Evolutionary conservation across 2,888 invertebrate genomes (phyloP).

Genomic region (Cyaniris semiargus): DNA sequence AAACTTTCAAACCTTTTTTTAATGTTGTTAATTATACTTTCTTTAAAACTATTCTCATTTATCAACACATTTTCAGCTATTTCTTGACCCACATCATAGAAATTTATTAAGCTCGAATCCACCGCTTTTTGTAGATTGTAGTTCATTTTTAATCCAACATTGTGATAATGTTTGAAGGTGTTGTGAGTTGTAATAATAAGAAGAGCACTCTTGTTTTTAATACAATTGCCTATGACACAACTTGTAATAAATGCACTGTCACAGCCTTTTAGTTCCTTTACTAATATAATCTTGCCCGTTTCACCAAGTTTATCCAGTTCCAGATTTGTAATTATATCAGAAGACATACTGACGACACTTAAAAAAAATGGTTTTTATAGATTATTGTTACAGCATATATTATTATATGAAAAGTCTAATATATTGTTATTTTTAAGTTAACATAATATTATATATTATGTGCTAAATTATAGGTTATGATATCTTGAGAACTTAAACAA

Average conservation of each 20-base stretch:
- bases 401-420: not conserved
- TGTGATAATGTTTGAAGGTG: slow-evolving; percentile 86
- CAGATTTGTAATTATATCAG: slow-evolving; percentile 82
- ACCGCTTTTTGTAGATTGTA: slow-evolving; percentile 82
- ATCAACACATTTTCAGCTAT: slow-evolving; percentile 50
- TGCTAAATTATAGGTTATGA: not conserved
- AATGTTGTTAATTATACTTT: slow-evolving; percentile 64
- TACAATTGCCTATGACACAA: slow-evolving; percentile 82
- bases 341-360: slow-evolving; percentile 76
- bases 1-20: slow-evolving; percentile 61
- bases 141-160: slow-evolving; percentile 86
- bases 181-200: slow-evolving; percentile 86
- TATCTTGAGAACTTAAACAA: not conserved
- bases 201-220: slow-evolving; percentile 80
- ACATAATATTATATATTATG: no score
- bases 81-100: slow-evolving; percentile 59
- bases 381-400: not conserved
- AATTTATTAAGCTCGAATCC: slow-evolving; percentile 58
- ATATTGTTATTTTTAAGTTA: not conserved
- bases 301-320: slow-evolving; percentile 82
- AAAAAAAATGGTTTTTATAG: not conserved
- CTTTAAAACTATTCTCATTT: slow-evolving; percentile 55
- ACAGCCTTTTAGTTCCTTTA: slow-evolving; percentile 85
- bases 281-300: slow-evolving; percentile 79
- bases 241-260: slow-evolving; percentile 87